Conservation (phyloP, 2,113 vertebrate species). For the Recurvirostra avosetta region DNA sequence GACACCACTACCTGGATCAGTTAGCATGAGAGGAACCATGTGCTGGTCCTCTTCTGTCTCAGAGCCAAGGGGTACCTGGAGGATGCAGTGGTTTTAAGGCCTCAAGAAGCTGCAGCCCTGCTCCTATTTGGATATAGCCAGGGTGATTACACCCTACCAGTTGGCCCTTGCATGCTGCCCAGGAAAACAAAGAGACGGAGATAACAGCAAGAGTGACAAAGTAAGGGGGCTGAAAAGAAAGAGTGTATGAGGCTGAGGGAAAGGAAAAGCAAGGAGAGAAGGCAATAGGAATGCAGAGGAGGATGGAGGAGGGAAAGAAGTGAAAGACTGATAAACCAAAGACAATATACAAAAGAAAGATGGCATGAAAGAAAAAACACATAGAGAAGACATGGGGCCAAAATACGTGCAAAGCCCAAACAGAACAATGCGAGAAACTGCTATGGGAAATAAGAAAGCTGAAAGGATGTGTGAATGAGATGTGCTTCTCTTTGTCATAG, state of each 20-base stretch:
- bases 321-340: background rate
- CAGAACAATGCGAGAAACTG: background rate
- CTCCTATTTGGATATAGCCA: background rate
- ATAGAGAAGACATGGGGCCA: background rate
- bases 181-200: background rate
- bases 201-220: background rate
- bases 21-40: background rate
- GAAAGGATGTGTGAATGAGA: background rate
- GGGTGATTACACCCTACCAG: background rate
- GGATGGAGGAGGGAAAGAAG: background rate
- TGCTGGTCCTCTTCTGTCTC: background rate
- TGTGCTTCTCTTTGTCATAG: background rate
- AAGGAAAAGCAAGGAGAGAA: background rate
- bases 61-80: background rate
- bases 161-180: background rate
- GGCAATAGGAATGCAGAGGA: background rate
- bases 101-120: background rate
- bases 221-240: background rate
- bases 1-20: background rate
- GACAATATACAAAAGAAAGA: background rate
- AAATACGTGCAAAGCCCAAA: background rate
- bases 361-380: background rate
- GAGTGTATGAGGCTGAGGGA: background rate
- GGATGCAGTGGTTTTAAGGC: background rate
- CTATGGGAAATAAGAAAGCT: background rate